A percentile compares a stretch with the other conserved stretches of the same genome.
Conservation (phyloP, 2,888 invertebrate genomes). For the Microdon myrmicae region DNA sequence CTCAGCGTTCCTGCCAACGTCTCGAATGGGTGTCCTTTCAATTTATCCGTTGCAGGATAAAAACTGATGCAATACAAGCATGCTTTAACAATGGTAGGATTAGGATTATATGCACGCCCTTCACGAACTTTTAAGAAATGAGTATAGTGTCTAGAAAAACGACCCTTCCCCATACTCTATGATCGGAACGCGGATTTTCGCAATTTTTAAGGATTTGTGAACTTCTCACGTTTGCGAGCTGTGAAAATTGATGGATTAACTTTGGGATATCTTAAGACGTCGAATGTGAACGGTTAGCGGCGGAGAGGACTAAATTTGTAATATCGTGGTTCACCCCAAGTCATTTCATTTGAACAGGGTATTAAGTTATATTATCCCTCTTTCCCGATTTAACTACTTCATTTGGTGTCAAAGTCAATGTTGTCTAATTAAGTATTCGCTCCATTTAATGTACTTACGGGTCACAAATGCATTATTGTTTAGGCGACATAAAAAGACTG, state of each 20-base stretch:
- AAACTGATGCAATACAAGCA: constrained; percentile 42
- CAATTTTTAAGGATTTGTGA: constrained; percentile 51
- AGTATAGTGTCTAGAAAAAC: constrained; percentile 21
- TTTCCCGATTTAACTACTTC: too few species aligned
- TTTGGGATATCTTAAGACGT: too few species aligned
- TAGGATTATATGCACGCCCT: constrained; percentile 44
- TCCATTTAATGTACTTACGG: too few species aligned
- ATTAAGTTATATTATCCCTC: too few species aligned
- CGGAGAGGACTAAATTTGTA: too few species aligned
- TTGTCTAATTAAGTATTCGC: too few species aligned
- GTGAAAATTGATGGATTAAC: constrained; percentile 47
- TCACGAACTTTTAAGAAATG: constrained; percentile 14
- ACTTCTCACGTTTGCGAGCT: constrained; percentile 50
- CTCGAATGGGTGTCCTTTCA: constrained; percentile 41
- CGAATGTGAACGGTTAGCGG: too few species aligned
- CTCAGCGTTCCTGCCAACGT: constrained; percentile 16
- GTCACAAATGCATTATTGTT: too few species aligned
- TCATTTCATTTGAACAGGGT: too few species aligned
- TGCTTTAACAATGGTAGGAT: constrained; percentile 40
- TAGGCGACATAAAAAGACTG: too few species aligned
- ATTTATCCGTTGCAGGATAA: constrained; percentile 32
- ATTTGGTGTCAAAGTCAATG: too few species aligned
- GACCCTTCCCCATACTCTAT: constrained; percentile 5
- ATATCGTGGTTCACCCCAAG: too few species aligned
- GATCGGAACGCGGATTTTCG: constrained; percentile 42